These are phyloP conservation scores for Enhydra lutris DNA, from an alignment of 2,113 vertebrate genomes.

Conservation along the genomic window DNA sequence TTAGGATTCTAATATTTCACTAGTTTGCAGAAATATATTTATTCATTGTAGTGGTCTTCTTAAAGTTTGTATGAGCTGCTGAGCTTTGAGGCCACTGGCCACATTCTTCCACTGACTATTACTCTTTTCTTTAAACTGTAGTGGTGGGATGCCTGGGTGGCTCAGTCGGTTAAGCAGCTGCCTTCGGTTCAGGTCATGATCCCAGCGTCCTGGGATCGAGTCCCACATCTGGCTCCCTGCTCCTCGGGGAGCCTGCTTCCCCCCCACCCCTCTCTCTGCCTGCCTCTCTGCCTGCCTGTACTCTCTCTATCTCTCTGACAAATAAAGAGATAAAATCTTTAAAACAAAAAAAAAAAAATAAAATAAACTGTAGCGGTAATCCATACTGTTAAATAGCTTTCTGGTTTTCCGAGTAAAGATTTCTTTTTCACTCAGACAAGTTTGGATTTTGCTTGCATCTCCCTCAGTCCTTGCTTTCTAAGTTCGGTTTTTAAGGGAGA, in stretches of 20 bases:
- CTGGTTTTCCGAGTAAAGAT: conserved; percentile 24
- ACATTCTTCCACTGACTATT: neutral
- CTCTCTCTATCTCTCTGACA: no score
- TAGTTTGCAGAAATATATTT: neutral
- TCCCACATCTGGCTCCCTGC: no score
- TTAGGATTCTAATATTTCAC: neutral
- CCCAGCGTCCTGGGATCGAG: no score
- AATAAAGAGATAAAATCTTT: no score
- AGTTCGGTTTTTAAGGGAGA: neutral
- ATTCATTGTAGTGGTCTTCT: neutral
- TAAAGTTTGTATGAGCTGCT: neutral
- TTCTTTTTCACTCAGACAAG: conserved; percentile 24
- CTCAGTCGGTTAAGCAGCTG: no score
- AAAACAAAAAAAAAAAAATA: no score
- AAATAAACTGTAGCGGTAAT: neutral
- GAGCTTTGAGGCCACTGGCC: neutral
- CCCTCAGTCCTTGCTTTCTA: neutral
- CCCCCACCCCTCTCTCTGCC: no score
- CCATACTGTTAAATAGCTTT: conserved; percentile 26
- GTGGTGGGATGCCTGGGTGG: neutral
- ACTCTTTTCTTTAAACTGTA: neutral
- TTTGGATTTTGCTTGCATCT: neutral
- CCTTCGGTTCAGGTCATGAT: no score
- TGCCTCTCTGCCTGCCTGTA: no score
- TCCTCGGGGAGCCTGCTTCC: no score